Conservation (phyloP, 2,797 vertebrate species). For the Malacoctenus gilli region DNA sequence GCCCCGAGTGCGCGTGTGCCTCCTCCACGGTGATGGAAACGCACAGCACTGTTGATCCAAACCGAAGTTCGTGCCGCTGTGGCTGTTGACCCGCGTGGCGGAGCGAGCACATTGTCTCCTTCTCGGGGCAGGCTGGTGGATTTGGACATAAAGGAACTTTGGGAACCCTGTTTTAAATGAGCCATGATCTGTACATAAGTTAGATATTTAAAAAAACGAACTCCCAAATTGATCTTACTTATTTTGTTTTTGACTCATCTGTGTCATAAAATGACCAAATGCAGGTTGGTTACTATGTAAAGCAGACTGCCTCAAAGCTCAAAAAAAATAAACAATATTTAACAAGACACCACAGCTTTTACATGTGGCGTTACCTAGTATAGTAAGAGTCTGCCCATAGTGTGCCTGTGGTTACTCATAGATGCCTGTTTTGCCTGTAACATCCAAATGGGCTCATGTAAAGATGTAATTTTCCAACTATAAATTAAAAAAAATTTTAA, state of each 20-base stretch:
- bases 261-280: slow-evolving; percentile 93
- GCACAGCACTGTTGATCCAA: slow-evolving; percentile 19
- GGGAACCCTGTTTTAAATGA: slow-evolving; percentile 78
- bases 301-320: slow-evolving; percentile 76
- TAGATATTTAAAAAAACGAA: slow-evolving; percentile 75
- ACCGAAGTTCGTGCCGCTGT: slow-evolving; percentile 6
- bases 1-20: slow-evolving; percentile 28
- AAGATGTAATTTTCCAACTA: slow-evolving; percentile 89
- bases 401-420: slow-evolving; percentile 89
- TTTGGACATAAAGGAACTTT: slow-evolving; percentile 51
- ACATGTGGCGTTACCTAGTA: slow-evolving; percentile 84
- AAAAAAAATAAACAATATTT: slow-evolving; percentile 50
- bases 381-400: slow-evolving; percentile 92
- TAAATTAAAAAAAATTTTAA: slow-evolving; percentile 89
- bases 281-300: slow-evolving; percentile 82
- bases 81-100: slow-evolving; percentile 19
- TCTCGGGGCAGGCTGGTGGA: slow-evolving; percentile 42
- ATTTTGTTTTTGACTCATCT: slow-evolving; percentile 65
- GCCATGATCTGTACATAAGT: slow-evolving; percentile 84
- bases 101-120: slow-evolving; percentile 37
- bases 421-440: slow-evolving; percentile 85
- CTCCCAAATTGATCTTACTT: slow-evolving; percentile 58
- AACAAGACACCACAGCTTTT: slow-evolving; percentile 78
- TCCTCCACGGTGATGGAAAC: slow-evolving; percentile 26
- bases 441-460: slow-evolving; percentile 83